These are phyloP conservation scores for Cinclus mexicanus DNA, from an alignment of 2,113 vertebrate genomes.

Conservation along the genomic window DNA sequence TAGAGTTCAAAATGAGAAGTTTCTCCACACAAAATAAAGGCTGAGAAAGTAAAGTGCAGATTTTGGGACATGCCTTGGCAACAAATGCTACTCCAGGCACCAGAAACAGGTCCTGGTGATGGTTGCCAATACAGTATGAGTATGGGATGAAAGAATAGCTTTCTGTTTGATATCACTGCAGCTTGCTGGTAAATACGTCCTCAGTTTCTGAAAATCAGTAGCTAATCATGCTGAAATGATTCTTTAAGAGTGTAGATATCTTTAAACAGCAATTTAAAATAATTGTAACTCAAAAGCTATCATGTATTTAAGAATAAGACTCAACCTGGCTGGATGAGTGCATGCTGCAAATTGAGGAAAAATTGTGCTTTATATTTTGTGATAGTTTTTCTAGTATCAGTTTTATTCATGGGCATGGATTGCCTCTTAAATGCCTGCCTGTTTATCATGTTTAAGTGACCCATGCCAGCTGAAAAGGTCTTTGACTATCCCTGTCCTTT, in stretches of 20 bases:
- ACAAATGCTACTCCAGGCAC: neutral
- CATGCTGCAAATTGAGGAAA: neutral
- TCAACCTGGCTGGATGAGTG: neutral
- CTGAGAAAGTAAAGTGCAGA: neutral
- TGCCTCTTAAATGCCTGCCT: neutral
- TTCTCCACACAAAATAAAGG: neutral
- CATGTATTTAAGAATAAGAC: neutral
- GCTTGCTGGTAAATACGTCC: neutral
- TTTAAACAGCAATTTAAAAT: slow-evolving; percentile 37
- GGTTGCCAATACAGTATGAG: neutral
- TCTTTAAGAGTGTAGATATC: slow-evolving; percentile 6
- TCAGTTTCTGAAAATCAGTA: neutral
- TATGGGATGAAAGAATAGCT: neutral
- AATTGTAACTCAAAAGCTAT: neutral
- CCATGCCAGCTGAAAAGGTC: neutral
- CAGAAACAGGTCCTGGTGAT: neutral
- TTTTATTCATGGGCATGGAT: neutral
- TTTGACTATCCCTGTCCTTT: neutral
- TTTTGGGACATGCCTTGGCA: neutral
- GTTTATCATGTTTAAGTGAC: neutral
- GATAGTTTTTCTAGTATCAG: neutral
- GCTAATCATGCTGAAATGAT: neutral
- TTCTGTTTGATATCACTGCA: neutral
- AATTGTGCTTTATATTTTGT: neutral
- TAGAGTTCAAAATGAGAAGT: neutral